These are phyloP conservation scores for Hetaerina americana DNA, from an alignment of 1,140 invertebrate species.

Conservation along the genomic window DNA sequence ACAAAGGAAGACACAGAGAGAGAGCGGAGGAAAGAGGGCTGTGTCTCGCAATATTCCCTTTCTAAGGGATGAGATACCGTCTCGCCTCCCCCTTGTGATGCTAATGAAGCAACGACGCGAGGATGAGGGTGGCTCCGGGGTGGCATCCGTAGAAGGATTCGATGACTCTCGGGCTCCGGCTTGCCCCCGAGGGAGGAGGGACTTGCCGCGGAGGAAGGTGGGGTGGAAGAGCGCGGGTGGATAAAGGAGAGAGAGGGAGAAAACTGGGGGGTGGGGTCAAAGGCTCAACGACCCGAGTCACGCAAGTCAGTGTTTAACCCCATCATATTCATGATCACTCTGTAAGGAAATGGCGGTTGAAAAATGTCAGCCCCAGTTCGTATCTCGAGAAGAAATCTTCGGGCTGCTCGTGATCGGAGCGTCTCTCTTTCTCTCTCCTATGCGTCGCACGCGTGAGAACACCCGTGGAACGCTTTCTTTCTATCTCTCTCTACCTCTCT, in stretches of 20 bases:
- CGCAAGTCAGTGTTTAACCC: not conserved
- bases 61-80: no score
- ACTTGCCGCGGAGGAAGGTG: not conserved
- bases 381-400: not conserved
- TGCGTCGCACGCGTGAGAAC: not conserved
- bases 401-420: not conserved
- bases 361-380: not conserved
- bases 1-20: no score
- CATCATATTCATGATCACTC: not conserved
- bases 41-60: no score
- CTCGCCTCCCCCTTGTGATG: no score
- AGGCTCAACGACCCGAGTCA: not conserved
- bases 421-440: not conserved
- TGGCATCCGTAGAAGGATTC: no score
- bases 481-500: no score
- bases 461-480: not conserved
- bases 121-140: no score
- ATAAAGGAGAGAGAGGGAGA: not conserved
- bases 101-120: no score
- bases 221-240: not conserved
- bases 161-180: no score
- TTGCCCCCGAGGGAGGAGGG: not conserved
- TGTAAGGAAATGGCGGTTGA: not conserved
- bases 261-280: not conserved
- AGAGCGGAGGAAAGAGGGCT: no score